A percentile compares a stretch with the other conserved stretches of the same genome.
phyloP scores from a whole-genome alignment of 1,140 invertebrate genomes.

The Zaprionus vittiger region DNA sequence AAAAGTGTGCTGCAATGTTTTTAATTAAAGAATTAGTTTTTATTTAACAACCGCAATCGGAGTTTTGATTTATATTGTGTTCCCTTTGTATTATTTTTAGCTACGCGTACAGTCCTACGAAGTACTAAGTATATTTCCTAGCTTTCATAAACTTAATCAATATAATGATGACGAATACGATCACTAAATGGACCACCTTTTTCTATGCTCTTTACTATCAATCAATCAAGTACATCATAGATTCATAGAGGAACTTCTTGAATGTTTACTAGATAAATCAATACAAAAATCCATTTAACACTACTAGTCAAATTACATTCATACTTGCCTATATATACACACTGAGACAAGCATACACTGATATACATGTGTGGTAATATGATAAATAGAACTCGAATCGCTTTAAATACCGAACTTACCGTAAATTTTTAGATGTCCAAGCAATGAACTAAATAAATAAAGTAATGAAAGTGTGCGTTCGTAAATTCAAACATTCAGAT shows the following conservation, averaged over 20 bases:
- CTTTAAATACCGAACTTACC: constrained; percentile 42
- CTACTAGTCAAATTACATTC: constrained; percentile 51
- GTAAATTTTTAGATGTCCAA: constrained; percentile 61
- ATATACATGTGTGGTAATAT: constrained; percentile 10
- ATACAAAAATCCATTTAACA: constrained; percentile 48
- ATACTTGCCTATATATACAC: constrained; percentile 5
- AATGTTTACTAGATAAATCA: constrained; percentile 62
- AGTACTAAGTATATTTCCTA: constrained; percentile 27
- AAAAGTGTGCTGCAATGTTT: constrained; percentile 79
- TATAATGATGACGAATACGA: constrained; percentile 71
- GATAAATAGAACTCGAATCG: constrained; percentile 37
- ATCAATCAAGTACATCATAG: constrained; percentile 24
- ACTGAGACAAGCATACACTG: background rate
- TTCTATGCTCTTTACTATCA: constrained; percentile 66
- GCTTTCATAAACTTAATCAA: constrained; percentile 55
- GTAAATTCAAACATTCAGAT: constrained; percentile 9
- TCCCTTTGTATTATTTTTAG: background rate
- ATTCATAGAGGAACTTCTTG: constrained; percentile 24
- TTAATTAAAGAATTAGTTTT: constrained; percentile 69
- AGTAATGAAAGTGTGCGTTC: constrained; percentile 31
- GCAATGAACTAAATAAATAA: constrained; percentile 29
- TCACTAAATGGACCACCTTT: constrained; percentile 83
- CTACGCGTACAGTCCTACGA: background rate
- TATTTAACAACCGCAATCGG: constrained; percentile 50
- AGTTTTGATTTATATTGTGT: constrained; percentile 16